Evolutionary conservation across 2,888 invertebrate genomes (phyloP).

Genomic region (Cataglyphis cursor): DNA sequence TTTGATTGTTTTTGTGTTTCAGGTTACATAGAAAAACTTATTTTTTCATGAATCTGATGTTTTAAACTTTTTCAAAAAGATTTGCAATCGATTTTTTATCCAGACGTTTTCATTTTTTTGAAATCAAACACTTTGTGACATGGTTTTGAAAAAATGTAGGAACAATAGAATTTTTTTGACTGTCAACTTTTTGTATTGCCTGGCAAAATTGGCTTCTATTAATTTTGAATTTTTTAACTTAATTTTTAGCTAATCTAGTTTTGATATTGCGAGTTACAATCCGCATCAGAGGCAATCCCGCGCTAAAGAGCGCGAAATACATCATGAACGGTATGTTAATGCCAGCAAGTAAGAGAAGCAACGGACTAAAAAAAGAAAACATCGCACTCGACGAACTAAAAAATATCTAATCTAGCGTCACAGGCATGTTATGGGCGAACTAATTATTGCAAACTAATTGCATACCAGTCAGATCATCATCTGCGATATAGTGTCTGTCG

Average conservation of each 20-base stretch:
- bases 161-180: slow-evolving; percentile 19
- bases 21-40: not conserved
- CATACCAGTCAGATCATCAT: slow-evolving; percentile 16
- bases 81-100: not conserved
- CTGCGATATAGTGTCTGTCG: not conserved
- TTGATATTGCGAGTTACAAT: slow-evolving; percentile 69
- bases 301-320: slow-evolving; percentile 67
- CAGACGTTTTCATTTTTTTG: not conserved
- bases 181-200: not conserved
- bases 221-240: slow-evolving; percentile 55
- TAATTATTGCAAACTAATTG: slow-evolving; percentile 41
- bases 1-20: slow-evolving; percentile 16
- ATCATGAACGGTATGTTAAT: slow-evolving; percentile 72
- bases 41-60: not conserved
- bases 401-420: slow-evolving; percentile 25
- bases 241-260: slow-evolving; percentile 71
- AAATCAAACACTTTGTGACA: not conserved
- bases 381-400: slow-evolving; percentile 29
- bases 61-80: not conserved
- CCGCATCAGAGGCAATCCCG: slow-evolving; percentile 59
- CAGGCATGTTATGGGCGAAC: slow-evolving; percentile 17
- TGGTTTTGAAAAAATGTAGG: not conserved
- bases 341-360: slow-evolving; percentile 18
- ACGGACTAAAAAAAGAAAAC: slow-evolving; percentile 63
- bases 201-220: slow-evolving; percentile 35